Evolutionary conservation across 2,113 vertebrate genomes (phyloP).

Genomic region (Sus scrofa): DNA sequence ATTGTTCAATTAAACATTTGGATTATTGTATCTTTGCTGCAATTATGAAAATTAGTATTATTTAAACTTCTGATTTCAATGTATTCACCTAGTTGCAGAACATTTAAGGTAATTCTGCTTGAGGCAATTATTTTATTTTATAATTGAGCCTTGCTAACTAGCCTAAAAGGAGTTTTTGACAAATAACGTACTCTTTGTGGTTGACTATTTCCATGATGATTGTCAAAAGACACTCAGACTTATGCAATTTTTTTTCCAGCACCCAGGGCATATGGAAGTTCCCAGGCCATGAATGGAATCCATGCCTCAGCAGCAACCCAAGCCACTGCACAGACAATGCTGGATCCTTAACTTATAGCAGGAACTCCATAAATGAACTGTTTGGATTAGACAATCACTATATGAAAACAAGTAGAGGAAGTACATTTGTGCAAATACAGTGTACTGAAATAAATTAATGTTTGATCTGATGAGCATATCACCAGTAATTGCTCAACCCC

Average conservation of each 20-base stretch:
- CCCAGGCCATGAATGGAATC: no score
- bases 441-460: background rate
- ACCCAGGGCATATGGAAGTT: no score
- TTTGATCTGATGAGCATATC: background rate
- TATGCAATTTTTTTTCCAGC: no score
- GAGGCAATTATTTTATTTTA: background rate
- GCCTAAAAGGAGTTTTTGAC: background rate
- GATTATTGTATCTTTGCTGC: background rate
- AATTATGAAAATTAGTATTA: background rate
- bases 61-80: background rate
- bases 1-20: background rate
- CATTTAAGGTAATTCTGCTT: background rate
- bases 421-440: background rate
- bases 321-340: no score
- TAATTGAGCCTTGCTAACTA: background rate
- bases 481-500: background rate
- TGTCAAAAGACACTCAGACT: background rate
- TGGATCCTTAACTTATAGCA: no score
- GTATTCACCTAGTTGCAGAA: background rate
- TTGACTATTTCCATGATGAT: accelerated
- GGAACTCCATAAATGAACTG: no score
- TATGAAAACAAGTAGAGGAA: background rate
- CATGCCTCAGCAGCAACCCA: no score
- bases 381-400: background rate
- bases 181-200: background rate